Conservation (phyloP, 2,797 vertebrate species). For the Lepilemur ruficaudatus region DNA sequence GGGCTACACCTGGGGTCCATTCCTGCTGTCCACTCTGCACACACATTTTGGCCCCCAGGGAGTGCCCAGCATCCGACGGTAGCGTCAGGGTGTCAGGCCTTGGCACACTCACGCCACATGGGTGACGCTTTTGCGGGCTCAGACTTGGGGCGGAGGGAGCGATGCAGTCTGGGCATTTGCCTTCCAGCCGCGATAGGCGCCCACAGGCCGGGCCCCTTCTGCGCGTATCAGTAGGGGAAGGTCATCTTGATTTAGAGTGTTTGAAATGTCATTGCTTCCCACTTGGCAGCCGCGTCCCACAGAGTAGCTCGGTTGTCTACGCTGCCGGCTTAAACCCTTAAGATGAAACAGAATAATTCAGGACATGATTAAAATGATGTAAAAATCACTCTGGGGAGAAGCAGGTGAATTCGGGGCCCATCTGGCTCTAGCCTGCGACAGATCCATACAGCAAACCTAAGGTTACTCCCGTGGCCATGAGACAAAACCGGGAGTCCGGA, state of each 20-base stretch:
- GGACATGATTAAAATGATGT: not conserved
- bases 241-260: not conserved
- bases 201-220: not conserved
- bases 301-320: not conserved
- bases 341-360: conserved; percentile 18
- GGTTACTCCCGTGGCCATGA: not conserved
- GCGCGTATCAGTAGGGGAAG: fast-evolving
- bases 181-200: not conserved
- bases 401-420: not conserved
- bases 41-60: not conserved
- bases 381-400: not conserved
- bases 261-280: not conserved
- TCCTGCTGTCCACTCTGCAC: not conserved
- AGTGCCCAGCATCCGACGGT: not conserved
- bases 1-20: fast-evolving
- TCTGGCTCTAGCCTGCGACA: not conserved
- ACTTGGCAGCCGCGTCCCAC: not conserved
- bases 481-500: conserved; percentile 37
- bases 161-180: not conserved
- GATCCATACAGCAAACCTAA: conserved; percentile 33
- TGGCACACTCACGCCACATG: too few relatives aligned
- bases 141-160: not conserved
- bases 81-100: not conserved
- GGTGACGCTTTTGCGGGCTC: not conserved
- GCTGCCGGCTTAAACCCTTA: not conserved